Evolutionary conservation across 2,797 vertebrate species (phyloP).

Genomic region (Erpetoichthys calabaricus): DNA sequence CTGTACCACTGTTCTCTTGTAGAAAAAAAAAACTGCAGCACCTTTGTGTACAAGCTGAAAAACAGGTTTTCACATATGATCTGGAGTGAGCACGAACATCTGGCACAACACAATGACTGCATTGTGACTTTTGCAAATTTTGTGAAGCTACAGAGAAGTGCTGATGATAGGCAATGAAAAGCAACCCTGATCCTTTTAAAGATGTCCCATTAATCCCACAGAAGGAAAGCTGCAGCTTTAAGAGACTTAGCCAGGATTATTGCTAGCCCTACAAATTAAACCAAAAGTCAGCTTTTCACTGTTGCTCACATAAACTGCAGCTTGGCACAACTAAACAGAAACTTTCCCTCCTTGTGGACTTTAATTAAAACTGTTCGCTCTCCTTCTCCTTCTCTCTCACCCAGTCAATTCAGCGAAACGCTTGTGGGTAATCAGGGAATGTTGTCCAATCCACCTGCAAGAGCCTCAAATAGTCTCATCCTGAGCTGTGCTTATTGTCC

Average conservation of each 20-base stretch:
- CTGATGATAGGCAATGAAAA: conserved; percentile 47
- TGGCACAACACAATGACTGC: no score
- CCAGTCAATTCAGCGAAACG: conserved; percentile 15
- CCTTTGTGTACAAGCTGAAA: no score
- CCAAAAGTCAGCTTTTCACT: conserved; percentile 56
- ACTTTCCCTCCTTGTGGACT: conserved; percentile 29
- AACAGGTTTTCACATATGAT: no score
- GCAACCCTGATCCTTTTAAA: conserved; percentile 62
- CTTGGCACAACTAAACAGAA: conserved; percentile 28
- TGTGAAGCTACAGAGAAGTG: conserved; percentile 40
- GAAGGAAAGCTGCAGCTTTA: conserved; percentile 45
- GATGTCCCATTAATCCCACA: conserved; percentile 53
- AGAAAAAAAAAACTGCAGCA: no score
- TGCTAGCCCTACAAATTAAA: conserved; percentile 67
- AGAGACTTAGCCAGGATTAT: conserved; percentile 61
- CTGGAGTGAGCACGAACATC: no score
- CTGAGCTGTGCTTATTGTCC: conserved; percentile 21
- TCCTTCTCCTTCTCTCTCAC: conserved; percentile 5
- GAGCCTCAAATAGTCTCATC: conserved; percentile 19
- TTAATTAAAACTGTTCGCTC: conserved; percentile 33
- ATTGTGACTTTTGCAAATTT: conserved; percentile 3
- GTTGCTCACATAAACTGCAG: conserved; percentile 54
- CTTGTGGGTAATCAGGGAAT: conserved; percentile 12
- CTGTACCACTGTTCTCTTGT: no score
- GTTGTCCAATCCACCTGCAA: conserved; percentile 8